Evolutionary conservation across 2,113 vertebrate species (phyloP).

Genomic region (Ptilonorhynchus violaceus): DNA sequence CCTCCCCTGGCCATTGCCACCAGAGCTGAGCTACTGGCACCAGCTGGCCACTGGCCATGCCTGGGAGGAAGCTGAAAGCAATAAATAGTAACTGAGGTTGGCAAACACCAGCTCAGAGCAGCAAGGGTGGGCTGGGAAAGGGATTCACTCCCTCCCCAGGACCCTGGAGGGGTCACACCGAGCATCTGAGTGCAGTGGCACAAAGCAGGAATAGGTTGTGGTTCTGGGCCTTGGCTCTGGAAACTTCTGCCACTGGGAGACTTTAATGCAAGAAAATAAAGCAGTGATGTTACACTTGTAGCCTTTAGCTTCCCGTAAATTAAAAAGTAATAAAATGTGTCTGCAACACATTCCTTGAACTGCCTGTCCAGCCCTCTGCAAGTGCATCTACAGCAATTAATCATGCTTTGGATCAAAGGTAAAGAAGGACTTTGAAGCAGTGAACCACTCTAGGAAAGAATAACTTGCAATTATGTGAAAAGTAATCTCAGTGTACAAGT

Average conservation of each 20-base stretch:
- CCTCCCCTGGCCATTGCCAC: neutral
- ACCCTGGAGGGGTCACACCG: rapidly evolving
- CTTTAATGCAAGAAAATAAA: neutral
- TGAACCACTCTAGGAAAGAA: neutral
- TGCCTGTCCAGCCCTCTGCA: neutral
- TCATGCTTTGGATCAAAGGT: neutral
- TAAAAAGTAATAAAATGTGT: neutral
- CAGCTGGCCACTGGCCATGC: neutral
- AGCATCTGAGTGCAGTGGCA: neutral
- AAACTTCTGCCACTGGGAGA: neutral
- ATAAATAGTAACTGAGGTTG: neutral
- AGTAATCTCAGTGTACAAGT: neutral
- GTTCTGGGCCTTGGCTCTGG: neutral
- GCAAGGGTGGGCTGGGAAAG: neutral
- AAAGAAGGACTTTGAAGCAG: neutral
- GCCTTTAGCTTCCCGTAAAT: neutral
- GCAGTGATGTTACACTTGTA: neutral
- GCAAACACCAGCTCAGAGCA: neutral
- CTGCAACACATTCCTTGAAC: neutral
- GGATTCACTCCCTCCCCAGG: neutral
- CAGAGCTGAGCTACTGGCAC: neutral
- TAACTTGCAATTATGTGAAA: neutral
- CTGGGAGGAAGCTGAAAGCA: neutral
- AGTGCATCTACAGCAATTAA: neutral
- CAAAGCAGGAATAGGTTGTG: neutral